Conservation (phyloP, 1,140 invertebrate genomes). For the Potamilus streckersoni region DNA sequence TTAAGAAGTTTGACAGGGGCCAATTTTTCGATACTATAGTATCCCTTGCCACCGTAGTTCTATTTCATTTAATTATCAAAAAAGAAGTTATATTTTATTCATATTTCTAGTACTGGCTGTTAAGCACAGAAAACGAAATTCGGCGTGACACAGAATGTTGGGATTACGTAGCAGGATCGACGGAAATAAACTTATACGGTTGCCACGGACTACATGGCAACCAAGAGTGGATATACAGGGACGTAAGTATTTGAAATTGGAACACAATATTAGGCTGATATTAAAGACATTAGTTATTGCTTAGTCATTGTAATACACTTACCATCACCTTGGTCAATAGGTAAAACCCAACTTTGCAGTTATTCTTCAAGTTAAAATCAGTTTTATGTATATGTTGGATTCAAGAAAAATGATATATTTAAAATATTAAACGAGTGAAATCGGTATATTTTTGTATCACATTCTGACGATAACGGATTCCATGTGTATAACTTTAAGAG, state of each 20-base stretch:
- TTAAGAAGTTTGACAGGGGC: too few relatives aligned
- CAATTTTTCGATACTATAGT: too few relatives aligned
- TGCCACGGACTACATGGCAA: conserved; percentile 23
- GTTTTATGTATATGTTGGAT: too few relatives aligned
- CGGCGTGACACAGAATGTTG: conserved; percentile 21
- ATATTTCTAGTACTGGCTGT: conserved; percentile 23
- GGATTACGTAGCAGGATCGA: conserved; percentile 11
- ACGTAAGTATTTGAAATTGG: conserved; percentile 6
- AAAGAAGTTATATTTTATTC: too few relatives aligned
- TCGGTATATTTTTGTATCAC: too few relatives aligned
- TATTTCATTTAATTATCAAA: too few relatives aligned
- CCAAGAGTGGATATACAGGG: conserved; percentile 24
- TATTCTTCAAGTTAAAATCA: not conserved
- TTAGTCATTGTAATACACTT: not conserved
- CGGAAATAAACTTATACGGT: conserved; percentile 1
- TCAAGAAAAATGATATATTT: too few relatives aligned
- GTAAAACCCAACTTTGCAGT: not conserved
- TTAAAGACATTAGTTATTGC: not conserved
- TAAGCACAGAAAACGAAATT: conserved; percentile 17
- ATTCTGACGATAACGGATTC: not conserved
- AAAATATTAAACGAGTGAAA: too few relatives aligned
- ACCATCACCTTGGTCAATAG: not conserved
- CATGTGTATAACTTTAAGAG: not conserved
- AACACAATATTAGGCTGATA: not conserved
- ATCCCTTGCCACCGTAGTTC: too few relatives aligned